Percentiles rank a stretch among this genome's conserved stretches.
Evolutionary conservation across 64 coral and sea anemone species (phyloP).

Genomic region (Montipora cactus): DNA sequence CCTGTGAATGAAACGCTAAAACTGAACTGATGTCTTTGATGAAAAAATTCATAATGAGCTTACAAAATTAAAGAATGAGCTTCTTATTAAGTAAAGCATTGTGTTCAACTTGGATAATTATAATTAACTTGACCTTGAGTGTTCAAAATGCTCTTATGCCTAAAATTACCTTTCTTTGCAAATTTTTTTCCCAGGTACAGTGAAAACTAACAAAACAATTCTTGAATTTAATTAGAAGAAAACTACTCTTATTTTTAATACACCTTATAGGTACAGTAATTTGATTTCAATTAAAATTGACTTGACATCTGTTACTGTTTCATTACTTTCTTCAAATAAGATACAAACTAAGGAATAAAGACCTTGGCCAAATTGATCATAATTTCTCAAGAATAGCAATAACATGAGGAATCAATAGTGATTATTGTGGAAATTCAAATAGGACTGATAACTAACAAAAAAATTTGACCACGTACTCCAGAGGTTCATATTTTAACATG

Average conservation of each 20-base stretch:
- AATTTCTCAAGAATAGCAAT: no score
- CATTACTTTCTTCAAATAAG: not conserved
- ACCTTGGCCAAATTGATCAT: no score
- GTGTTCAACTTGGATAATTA: not conserved
- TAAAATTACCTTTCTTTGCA: not conserved
- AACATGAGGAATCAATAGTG: no score
- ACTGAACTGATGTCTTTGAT: no score
- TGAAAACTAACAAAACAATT: not conserved
- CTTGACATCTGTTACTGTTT: not conserved
- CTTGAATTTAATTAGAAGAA: not conserved
- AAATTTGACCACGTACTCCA: no score
- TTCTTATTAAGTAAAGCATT: not conserved
- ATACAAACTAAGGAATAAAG: not conserved
- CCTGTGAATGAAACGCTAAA: no score
- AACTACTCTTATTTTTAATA: not conserved
- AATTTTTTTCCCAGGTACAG: not conserved
- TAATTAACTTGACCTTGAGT: not conserved
- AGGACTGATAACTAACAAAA: no score
- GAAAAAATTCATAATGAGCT: not conserved
- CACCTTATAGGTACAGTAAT: not conserved
- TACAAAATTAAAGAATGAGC: not conserved
- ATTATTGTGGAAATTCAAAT: no score
- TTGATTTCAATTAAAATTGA: not conserved
- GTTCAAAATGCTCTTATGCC: not conserved
- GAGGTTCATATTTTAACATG: no score